Conservation (phyloP, 2,888 invertebrate species). For the Andrena fulva region DNA sequence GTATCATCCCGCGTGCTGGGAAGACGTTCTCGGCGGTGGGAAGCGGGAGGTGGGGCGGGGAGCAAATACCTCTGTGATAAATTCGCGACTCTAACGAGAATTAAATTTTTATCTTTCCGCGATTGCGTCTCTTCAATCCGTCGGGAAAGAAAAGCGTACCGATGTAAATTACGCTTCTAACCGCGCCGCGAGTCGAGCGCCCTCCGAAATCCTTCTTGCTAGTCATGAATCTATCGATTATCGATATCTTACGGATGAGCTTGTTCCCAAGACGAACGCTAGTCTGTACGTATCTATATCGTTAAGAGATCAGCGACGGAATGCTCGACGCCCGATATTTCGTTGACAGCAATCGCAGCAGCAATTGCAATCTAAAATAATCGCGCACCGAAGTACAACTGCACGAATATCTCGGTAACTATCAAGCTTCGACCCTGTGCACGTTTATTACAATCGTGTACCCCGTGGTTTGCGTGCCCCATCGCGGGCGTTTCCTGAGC, state of each 20-base stretch:
- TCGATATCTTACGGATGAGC: neutral
- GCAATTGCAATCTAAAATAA: too few relatives aligned
- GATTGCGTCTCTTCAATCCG: constrained; percentile 5
- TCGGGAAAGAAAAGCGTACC: neutral
- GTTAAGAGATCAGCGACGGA: too few relatives aligned
- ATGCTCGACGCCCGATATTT: too few relatives aligned
- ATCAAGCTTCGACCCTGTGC: too few relatives aligned
- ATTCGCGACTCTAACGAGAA: constrained; percentile 62
- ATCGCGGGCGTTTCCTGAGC: neutral
- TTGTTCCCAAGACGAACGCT: neutral
- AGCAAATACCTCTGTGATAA: constrained; percentile 50
- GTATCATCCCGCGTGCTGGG: constrained; percentile 56
- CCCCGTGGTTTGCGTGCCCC: neutral
- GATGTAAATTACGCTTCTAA: constrained; percentile 21
- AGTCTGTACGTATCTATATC: too few relatives aligned
- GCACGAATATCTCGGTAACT: too few relatives aligned
- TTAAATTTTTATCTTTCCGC: constrained; percentile 48
- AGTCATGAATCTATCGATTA: neutral
- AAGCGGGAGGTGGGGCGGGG: neutral
- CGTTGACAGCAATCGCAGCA: too few relatives aligned
- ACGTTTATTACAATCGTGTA: too few relatives aligned
- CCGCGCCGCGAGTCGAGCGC: neutral
- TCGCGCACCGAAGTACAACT: too few relatives aligned
- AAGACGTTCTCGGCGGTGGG: constrained; percentile 41
- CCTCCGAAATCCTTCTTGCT: neutral